A percentile compares a stretch with the other conserved stretches of the same genome.
Conservation (phyloP, 2,888 invertebrate genomes). For the Petrolisthes cinctipes region DNA sequence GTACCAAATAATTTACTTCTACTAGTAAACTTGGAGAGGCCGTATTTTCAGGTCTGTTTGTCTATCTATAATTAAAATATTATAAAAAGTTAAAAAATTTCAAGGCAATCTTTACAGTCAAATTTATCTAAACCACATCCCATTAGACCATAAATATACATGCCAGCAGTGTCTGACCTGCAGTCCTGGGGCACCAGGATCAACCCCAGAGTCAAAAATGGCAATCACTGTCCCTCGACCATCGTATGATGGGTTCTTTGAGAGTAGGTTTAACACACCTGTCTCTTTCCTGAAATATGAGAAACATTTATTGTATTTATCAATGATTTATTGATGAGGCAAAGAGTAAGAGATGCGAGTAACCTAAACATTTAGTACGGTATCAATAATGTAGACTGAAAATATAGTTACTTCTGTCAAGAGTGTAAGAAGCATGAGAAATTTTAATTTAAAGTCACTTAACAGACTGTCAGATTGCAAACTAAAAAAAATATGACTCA, state of each 20-base stretch:
- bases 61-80: no score
- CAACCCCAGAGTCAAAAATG: slow-evolving; percentile 97
- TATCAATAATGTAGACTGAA: background rate
- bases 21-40: background rate
- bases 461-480: background rate
- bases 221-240: slow-evolving; percentile 93
- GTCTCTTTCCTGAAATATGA: slow-evolving; percentile 77
- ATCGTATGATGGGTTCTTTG: slow-evolving; percentile 90
- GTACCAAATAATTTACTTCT: no score
- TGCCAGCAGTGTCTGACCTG: slow-evolving; percentile 76
- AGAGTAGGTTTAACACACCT: slow-evolving; percentile 86
- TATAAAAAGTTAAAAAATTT: no score
- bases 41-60: no score
- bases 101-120: no score
- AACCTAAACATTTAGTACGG: background rate
- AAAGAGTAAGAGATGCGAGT: background rate
- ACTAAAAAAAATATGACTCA: no score
- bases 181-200: slow-evolving; percentile 94
- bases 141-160: no score
- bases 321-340: background rate
- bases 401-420: background rate
- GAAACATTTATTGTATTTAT: background rate
- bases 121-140: no score
- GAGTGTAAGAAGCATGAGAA: background rate
- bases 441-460: background rate